Conservation (phyloP, 2,797 vertebrate genomes). For the Alectoris magna region DNA sequence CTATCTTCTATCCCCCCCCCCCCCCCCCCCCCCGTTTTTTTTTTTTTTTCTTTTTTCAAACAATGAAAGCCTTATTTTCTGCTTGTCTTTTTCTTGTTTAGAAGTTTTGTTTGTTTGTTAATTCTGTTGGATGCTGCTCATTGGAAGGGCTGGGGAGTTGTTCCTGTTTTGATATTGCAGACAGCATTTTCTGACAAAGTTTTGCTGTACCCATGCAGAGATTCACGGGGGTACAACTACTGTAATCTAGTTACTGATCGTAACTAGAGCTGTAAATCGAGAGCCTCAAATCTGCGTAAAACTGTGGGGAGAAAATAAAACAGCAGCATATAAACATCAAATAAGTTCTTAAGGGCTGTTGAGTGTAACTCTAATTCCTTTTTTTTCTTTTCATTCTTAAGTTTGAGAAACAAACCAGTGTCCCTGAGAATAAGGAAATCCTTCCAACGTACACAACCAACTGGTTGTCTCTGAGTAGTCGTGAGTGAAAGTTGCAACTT, state of each 20-base stretch:
- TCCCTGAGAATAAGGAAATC: neutral
- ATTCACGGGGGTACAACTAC: accelerated
- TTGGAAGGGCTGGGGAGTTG: accelerated
- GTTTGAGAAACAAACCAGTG: neutral
- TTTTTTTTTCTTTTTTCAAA: neutral
- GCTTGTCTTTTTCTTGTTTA: neutral
- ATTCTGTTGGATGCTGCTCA: accelerated
- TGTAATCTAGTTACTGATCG: no score
- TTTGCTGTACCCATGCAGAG: neutral
- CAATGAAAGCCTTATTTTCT: accelerated
- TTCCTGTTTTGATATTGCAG: accelerated
- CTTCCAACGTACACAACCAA: accelerated
- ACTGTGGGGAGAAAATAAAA: neutral
- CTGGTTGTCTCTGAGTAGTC: accelerated
- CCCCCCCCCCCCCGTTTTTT: no score
- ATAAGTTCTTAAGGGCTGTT: neutral
- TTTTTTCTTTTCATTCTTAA: neutral
- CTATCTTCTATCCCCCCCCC: no score
- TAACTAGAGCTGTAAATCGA: neutral
- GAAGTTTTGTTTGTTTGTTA: no score
- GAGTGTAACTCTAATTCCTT: neutral
- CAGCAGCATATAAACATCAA: accelerated
- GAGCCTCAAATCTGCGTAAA: accelerated
- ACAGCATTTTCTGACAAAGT: accelerated
- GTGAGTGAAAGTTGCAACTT: neutral